These are phyloP conservation scores for Muschampia plurimacula DNA, from an alignment of 2,888 invertebrate species.

Conservation along the genomic window DNA sequence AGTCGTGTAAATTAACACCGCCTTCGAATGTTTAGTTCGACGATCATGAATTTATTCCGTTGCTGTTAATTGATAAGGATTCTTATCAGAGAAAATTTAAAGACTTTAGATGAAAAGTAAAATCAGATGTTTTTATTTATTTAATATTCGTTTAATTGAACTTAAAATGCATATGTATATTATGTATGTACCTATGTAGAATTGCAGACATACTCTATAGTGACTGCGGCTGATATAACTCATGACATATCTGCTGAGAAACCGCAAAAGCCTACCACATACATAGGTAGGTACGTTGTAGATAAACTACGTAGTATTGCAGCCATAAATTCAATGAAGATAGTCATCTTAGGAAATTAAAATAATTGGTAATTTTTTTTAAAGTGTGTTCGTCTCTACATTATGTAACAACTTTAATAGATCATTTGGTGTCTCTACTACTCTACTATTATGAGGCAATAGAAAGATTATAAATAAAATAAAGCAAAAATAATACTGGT, in stretches of 20 bases:
- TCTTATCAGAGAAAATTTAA: constrained; percentile 39
- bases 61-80: constrained; percentile 65
- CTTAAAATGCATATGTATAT: background rate
- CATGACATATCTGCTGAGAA: background rate
- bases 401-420: too few relatives aligned
- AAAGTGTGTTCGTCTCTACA: too few relatives aligned
- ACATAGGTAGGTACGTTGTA: background rate
- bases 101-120: background rate
- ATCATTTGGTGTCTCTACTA: too few relatives aligned
- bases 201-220: background rate
- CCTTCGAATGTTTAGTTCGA: constrained; percentile 63
- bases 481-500: too few relatives aligned
- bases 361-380: too few relatives aligned
- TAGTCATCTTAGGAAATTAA: too few relatives aligned
- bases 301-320: background rate
- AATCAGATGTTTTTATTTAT: background rate
- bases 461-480: too few relatives aligned
- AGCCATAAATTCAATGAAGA: background rate
- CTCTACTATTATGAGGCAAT: too few relatives aligned
- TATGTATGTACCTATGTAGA: too few relatives aligned
- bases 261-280: constrained; percentile 7
- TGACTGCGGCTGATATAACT: background rate
- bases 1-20: constrained; percentile 81
- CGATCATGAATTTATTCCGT: constrained; percentile 66
- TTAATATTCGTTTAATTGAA: background rate